phyloP scores from a whole-genome alignment of 2,797 vertebrate species.

The Thaleichthys pacificus region DNA sequence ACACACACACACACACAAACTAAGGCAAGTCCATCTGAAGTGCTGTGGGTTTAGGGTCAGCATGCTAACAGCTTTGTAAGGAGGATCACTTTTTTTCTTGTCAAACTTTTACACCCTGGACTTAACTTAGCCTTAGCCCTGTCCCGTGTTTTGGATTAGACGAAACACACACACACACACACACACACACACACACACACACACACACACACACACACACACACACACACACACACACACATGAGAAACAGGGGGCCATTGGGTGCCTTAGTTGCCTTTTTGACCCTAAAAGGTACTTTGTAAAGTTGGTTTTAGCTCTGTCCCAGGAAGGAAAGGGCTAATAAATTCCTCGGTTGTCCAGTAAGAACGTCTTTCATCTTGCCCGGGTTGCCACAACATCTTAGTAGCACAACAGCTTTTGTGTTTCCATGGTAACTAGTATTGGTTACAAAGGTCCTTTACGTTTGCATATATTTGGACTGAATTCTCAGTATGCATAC shows the following conservation, averaged over 20 bases:
- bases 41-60: not conserved
- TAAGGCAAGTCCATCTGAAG: not conserved
- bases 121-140: not conserved
- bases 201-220: not conserved
- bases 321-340: no score
- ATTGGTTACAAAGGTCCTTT: no score
- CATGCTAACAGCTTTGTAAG: not conserved
- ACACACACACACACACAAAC: not conserved
- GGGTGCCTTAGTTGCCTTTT: not conserved
- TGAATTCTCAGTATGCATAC: no score
- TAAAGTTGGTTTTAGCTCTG: no score
- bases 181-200: not conserved
- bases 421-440: no score
- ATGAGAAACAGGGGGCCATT: not conserved
- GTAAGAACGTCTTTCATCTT: no score
- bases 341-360: no score
- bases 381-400: no score
- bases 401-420: no score
- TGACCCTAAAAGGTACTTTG: no score
- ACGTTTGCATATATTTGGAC: no score
- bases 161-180: not conserved
- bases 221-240: not conserved
- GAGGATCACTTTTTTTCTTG: not conserved
- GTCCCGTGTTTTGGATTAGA: not conserved
- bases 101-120: not conserved